phyloP scores from a whole-genome alignment of 2,888 invertebrate genomes.

The Eucera pruinosa region DNA sequence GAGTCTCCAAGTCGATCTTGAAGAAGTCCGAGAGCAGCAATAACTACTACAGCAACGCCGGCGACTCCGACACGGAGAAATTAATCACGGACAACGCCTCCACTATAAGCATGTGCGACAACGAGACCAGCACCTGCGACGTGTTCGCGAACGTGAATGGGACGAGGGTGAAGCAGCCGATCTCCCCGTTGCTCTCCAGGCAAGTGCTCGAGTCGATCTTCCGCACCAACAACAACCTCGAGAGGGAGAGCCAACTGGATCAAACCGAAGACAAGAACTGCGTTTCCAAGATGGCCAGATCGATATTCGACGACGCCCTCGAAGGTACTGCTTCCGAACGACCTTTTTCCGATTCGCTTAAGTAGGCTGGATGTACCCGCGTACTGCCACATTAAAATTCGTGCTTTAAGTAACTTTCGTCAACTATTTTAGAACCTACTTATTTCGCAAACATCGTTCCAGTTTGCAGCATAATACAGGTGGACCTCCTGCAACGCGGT shows the following conservation, averaged over 20 bases:
- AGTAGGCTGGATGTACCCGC: too few relatives aligned
- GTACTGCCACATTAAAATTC: too few relatives aligned
- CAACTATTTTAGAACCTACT: too few relatives aligned
- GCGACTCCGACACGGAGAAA: slow-evolving; percentile 91
- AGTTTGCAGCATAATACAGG: too few relatives aligned
- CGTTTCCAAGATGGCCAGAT: slow-evolving; percentile 70
- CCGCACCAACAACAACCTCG: slow-evolving; percentile 77
- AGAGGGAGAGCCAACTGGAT: slow-evolving; percentile 64
- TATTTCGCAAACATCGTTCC: too few relatives aligned
- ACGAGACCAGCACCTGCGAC: slow-evolving; percentile 81
- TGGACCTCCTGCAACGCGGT: too few relatives aligned
- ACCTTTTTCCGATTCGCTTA: too few relatives aligned
- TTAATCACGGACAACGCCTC: slow-evolving; percentile 89
- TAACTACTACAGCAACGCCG: slow-evolving; percentile 82
- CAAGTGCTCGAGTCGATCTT: slow-evolving; percentile 78
- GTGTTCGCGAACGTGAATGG: slow-evolving; percentile 72
- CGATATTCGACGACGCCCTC: slow-evolving; percentile 74
- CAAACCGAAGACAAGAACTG: slow-evolving; percentile 67
- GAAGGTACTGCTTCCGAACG: slow-evolving; percentile 76
- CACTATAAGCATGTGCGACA: slow-evolving; percentile 86
- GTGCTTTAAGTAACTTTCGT: too few relatives aligned
- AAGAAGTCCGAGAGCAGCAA: slow-evolving; percentile 90
- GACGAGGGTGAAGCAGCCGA: slow-evolving; percentile 68
- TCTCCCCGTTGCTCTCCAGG: slow-evolving; percentile 72
- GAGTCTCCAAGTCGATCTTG: slow-evolving; percentile 90